A percentile compares a stretch with the other conserved stretches of the same genome.
Conservation (phyloP, 2,113 vertebrate species). For the Paradoxurus hermaphroditus region DNA sequence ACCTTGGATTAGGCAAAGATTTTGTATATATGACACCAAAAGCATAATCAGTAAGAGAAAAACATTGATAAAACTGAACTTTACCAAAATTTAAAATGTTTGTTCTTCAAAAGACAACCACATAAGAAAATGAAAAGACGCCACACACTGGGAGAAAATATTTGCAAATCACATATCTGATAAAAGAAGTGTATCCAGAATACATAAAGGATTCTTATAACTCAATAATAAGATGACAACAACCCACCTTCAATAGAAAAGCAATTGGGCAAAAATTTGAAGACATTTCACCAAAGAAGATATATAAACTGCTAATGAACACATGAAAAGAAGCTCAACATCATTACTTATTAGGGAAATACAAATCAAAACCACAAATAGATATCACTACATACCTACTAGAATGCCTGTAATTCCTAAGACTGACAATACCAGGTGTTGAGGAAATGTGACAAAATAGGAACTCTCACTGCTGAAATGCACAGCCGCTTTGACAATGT, state of each 20-base stretch:
- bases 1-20: neutral
- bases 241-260: neutral
- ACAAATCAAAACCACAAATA: neutral
- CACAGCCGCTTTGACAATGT: neutral
- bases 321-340: neutral
- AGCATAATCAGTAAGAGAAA: neutral
- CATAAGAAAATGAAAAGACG: neutral
- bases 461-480: neutral
- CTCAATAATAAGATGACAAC: neutral
- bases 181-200: neutral
- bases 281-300: neutral
- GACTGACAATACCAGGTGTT: neutral
- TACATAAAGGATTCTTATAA: neutral
- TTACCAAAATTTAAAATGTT: neutral
- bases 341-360: neutral
- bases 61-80: neutral
- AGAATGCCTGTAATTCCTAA: neutral
- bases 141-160: neutral
- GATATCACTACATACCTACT: neutral
- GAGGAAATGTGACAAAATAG: neutral
- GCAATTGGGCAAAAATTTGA: neutral
- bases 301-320: neutral
- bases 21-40: neutral
- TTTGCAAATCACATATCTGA: neutral
- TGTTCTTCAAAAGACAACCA: neutral